These are phyloP conservation scores for Octopus bimaculoides DNA, from an alignment of 1,140 invertebrate species.

Conservation along the genomic window DNA sequence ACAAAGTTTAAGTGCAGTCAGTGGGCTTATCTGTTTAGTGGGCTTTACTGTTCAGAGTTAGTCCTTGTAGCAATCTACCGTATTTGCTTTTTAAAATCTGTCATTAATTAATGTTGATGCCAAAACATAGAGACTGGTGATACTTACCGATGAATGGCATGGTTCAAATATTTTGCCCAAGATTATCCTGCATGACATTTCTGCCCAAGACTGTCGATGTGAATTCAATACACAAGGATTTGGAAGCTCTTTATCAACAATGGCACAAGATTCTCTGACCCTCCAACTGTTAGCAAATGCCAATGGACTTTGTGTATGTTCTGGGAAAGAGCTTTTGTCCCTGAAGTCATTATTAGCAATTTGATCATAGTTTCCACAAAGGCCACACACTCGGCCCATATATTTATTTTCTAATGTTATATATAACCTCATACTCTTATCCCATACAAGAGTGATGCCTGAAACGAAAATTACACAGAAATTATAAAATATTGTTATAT, in stretches of 20 bases:
- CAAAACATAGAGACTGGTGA: neutral
- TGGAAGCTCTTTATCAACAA: constrained; percentile 32
- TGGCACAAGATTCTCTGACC: constrained; percentile 70
- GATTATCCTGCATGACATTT: constrained; percentile 71
- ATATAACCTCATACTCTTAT: constrained; percentile 78
- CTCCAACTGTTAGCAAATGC: constrained; percentile 88
- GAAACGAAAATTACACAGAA: constrained; percentile 57
- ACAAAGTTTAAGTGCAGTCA: too few species aligned
- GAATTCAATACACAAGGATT: constrained; percentile 72
- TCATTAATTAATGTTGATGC: too few species aligned
- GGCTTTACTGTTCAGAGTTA: too few species aligned
- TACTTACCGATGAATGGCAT: constrained; percentile 74
- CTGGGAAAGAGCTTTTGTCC: neutral
- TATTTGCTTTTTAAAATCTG: too few species aligned
- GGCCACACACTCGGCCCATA: constrained; percentile 67
- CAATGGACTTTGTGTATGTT: constrained; percentile 58
- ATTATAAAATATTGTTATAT: neutral
- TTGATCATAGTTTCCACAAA: constrained; percentile 89
- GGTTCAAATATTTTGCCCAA: constrained; percentile 71
- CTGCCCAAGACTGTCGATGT: constrained; percentile 75
- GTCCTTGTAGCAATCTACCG: too few species aligned
- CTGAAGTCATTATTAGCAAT: constrained; percentile 65
- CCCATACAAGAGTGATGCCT: constrained; percentile 82
- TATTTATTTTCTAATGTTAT: constrained; percentile 66
- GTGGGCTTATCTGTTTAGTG: too few species aligned